Conservation (phyloP, 1,140 invertebrate genomes). For the Hydropsyche tenuis region DNA sequence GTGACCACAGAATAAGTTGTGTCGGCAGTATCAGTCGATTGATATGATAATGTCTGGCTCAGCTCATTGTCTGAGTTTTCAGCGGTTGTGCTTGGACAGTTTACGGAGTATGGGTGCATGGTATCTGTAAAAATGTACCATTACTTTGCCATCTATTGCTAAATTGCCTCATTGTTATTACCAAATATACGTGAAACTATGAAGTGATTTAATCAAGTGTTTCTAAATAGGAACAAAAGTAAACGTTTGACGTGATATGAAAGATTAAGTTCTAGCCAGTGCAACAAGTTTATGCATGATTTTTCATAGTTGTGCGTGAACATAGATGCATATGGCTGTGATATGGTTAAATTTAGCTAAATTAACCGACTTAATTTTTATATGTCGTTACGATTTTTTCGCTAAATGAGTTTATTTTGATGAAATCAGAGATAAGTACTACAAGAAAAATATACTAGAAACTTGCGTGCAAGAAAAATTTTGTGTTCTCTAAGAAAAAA, state of each 20-base stretch:
- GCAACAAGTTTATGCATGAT: conserved; percentile 7
- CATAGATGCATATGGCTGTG: neutral
- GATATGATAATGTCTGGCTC: conserved; percentile 49
- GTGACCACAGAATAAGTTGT: conserved; percentile 52
- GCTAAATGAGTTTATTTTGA: too few relatives aligned
- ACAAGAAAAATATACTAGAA: too few relatives aligned
- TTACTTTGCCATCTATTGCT: conserved; percentile 40
- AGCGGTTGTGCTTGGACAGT: conserved; percentile 50
- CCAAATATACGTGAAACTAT: neutral
- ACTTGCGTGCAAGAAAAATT: too few relatives aligned
- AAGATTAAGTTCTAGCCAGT: neutral
- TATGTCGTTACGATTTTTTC: too few relatives aligned
- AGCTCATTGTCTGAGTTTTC: conserved; percentile 51
- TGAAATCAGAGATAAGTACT: too few relatives aligned
- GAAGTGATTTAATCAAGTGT: neutral
- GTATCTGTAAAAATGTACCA: conserved; percentile 52
- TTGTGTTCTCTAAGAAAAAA: too few relatives aligned
- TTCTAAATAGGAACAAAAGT: neutral
- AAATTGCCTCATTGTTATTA: conserved; percentile 14
- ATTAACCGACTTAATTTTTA: neutral
- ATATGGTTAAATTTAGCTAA: neutral
- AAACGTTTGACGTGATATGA: neutral
- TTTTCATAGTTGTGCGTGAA: conserved; percentile 7
- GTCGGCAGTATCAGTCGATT: conserved; percentile 51
- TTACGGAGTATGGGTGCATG: conserved; percentile 49